Evolutionary conservation across 1,140 invertebrate genomes (phyloP), one percentile per base, ranked within the genome.

Genomic region (Drosophila lini): DNA sequence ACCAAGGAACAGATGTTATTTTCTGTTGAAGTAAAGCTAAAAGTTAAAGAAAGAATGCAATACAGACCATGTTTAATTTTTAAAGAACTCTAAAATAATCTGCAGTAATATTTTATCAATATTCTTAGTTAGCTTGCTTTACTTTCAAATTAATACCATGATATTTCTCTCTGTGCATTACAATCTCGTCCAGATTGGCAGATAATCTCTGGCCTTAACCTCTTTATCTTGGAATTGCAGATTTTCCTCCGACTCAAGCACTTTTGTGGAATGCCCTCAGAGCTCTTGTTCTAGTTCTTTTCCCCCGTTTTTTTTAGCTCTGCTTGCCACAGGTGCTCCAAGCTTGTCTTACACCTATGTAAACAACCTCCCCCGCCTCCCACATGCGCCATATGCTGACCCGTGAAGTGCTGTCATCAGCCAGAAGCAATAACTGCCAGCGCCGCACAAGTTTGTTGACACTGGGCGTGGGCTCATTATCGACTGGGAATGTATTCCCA

Each of bases 361-460:
- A 71, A 70, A 70, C 67, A 70, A 57, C 28, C 34, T 10, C 15
- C 31, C 47, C 63, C 38, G 25, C 34, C 22, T 5, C 13, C 31
- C 31, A 34, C 5, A 19, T 15, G 15, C 15, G 4, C 65, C 68
- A 71, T 59, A 71, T 71, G 68, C 67, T 71, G 68, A 71, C 68
- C 68, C 52, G 19, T 50, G 44, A 48, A 59, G 65, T 71, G 65
- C 68, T 71, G 68, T 71, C 68, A 71, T 71, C 67, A 59, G 65
- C 65, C 42, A 34, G 68, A 71, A 71, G 41, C 67, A 71, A 71
- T 71, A 71, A 71, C 44, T 71, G 68, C 68, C 68, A 71, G 52
- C 68, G n/a, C 28, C 36, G 68, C 68, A 71, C 28, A 41, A 41
- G 34, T 11, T 65, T 65, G 64, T 57, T 57, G 50, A 70, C 65